phyloP scores from a whole-genome alignment of 2,113 vertebrate genomes.

The Heterocephalus glaber region DNA sequence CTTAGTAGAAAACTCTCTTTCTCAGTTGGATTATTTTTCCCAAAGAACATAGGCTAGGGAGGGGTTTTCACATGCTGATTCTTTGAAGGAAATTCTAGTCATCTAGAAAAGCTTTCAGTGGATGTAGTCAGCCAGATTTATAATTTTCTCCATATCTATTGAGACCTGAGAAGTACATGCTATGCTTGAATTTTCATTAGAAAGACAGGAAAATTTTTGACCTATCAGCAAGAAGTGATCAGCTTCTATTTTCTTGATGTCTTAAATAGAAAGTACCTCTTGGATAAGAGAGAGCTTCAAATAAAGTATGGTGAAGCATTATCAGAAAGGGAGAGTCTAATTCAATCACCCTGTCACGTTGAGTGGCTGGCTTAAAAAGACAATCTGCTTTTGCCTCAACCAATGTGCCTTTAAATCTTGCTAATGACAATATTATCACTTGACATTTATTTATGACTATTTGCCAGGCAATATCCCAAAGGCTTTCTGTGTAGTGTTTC shows the following conservation, averaged over 20 bases:
- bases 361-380: background rate
- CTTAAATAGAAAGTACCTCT: background rate
- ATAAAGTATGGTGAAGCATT: background rate
- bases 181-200: conserved; percentile 38
- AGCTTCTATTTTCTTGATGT: conserved; percentile 28
- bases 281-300: background rate
- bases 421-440: background rate
- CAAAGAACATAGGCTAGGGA: background rate
- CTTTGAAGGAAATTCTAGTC: background rate
- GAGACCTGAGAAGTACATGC: background rate
- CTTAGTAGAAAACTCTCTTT: background rate
- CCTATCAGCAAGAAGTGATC: background rate
- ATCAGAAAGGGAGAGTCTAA: background rate
- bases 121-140: background rate
- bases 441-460: background rate
- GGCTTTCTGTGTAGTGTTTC: background rate
- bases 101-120: background rate
- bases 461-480: background rate
- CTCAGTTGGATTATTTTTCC: background rate
- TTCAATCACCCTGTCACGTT: background rate
- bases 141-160: background rate
- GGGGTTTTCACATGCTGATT: background rate
- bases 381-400: background rate
- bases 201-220: conserved; percentile 4
- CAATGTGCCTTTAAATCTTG: background rate